Evolutionary conservation across 2,888 invertebrate species (phyloP), one percentile per base, ranked within the genome.

Genomic region (Folsomia candida): DNA sequence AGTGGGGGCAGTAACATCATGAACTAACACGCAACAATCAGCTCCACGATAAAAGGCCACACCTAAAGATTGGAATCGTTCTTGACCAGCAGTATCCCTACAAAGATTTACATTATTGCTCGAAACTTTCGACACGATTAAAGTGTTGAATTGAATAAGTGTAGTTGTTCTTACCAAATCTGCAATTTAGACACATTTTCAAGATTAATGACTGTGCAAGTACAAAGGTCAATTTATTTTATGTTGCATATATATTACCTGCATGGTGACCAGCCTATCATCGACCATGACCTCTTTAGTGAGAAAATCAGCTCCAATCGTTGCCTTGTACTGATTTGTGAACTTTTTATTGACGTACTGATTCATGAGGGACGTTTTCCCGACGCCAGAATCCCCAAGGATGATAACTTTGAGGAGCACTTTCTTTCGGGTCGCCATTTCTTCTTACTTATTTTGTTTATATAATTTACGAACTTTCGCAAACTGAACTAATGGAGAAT

Each of bases 261-360:
- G 99, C 94, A 99, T 95, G 81, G 99, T 99, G 79, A 99, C 98
- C 82, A 97, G 91, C 83, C 97, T 90, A 85, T 98, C 97, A 83
- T 99, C 98, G n/a, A 99, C 97, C 82, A 92, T 90, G 76, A 99
- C 95, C 86, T 99, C 99, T 86, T 99, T 99, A 81, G 98, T 99
- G 81, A 99, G 89, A 85, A 99, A 99, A 87, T 99, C 99, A 78
- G 99, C 99, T 63, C 79, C 79, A 29, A 79, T 79, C 3, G 79
- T 79, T 20, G 79, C 79, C 87, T 99, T 99, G 87, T 99, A 99
- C 87, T 99, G 98, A 86, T 97, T 99, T 82, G 96, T 96, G 87
- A 99, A 99, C 85, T 98, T 95, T 85, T 97, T 96, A 87, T 97
- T 99, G 81, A 99, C 98, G 88, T 98, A 99, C 85, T 98, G 98